phyloP scores from a whole-genome alignment of 2,113 vertebrate genomes.

The Sakesphorus luctuosus region DNA sequence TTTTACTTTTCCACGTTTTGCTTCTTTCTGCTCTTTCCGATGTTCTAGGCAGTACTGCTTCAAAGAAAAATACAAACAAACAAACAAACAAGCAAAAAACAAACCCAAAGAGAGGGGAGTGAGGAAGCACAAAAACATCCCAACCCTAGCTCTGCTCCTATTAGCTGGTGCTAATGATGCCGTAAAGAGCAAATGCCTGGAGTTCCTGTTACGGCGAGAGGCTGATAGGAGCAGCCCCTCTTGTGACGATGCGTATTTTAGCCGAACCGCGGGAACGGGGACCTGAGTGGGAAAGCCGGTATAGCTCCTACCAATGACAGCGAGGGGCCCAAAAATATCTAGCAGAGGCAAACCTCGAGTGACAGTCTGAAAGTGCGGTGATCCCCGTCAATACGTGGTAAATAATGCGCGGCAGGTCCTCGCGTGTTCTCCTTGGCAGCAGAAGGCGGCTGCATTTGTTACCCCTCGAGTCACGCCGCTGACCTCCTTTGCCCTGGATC shows the following conservation, averaged over 20 bases:
- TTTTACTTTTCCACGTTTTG: background rate
- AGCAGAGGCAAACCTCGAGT: background rate
- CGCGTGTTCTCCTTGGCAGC: fast-evolving
- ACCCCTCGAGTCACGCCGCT: background rate
- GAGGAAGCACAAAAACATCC: background rate
- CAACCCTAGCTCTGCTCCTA: background rate
- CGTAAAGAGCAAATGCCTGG: background rate
- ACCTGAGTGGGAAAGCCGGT: background rate
- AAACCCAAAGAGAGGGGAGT: background rate
- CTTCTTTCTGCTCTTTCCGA: background rate
- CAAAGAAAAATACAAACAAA: background rate
- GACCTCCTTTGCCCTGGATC: background rate
- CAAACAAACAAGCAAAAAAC: too few relatives aligned
- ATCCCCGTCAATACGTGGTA: background rate
- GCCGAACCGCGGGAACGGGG: background rate
- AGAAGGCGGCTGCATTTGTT: background rate
- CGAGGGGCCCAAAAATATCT: background rate
- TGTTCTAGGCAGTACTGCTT: background rate
- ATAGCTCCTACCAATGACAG: background rate
- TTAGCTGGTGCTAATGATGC: conserved; percentile 19
- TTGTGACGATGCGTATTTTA: background rate
- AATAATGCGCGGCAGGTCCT: background rate
- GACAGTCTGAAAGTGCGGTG: background rate
- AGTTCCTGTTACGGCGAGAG: background rate
- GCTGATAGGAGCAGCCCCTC: background rate